Percentiles rank a stretch among this genome's conserved stretches.
These are phyloP conservation scores for Agraylea sexmaculata DNA, from an alignment of 1,140 invertebrate species.

Conservation along the genomic window DNA sequence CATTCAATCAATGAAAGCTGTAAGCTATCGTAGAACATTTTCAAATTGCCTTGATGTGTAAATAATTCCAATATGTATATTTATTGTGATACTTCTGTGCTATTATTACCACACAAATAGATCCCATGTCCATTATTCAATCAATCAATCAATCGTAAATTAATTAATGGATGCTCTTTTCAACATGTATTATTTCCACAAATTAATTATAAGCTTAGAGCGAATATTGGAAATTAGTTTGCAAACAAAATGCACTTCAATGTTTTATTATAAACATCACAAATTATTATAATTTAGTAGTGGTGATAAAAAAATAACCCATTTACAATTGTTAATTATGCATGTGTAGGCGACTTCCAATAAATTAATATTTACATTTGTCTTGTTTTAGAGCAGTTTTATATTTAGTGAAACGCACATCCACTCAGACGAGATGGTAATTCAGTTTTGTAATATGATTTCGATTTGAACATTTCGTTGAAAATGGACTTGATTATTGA, in stretches of 20 bases:
- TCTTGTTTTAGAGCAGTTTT: conserved; percentile 14
- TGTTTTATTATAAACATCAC: no score
- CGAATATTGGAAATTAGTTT: no score
- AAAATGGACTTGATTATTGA: conserved; percentile 8
- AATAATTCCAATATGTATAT: conserved; percentile 18
- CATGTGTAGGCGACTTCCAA: conserved; percentile 16
- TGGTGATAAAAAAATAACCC: no score
- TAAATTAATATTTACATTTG: conserved; percentile 5
- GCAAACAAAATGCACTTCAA: no score
- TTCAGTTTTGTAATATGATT: conserved; percentile 10
- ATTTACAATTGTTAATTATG: conserved; percentile 12
- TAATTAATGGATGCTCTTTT: no score
- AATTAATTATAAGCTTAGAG: no score
- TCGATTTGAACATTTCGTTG: conserved; percentile 5
- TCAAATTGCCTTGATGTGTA: conserved; percentile 20
- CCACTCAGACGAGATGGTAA: conserved; percentile 10
- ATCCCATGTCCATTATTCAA: no score
- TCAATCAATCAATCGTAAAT: no score
- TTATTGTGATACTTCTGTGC: conserved; percentile 19
- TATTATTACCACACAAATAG: no score
- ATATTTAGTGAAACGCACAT: conserved; percentile 5
- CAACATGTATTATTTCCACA: no score
- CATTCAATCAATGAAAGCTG: no score
- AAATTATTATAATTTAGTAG: no score
- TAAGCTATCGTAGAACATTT: conserved; percentile 16